Conservation (phyloP, 2,113 vertebrate genomes). For the Eurystomus gularis region DNA sequence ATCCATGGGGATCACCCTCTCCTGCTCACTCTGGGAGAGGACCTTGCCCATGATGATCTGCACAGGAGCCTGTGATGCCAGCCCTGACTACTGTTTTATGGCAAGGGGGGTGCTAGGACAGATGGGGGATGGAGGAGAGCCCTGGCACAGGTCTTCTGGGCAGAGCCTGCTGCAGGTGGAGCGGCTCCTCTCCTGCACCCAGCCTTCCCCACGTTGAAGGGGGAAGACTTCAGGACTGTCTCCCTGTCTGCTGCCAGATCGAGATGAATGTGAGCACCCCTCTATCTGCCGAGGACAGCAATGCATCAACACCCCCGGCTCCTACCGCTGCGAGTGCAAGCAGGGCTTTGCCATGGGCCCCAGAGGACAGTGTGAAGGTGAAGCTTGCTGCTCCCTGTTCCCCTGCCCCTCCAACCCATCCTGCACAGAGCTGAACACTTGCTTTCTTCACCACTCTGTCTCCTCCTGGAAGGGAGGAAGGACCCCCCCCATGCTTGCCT, state of each 20-base stretch:
- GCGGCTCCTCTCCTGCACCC: not conserved
- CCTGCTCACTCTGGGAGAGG: not conserved
- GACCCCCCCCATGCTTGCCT: not conserved
- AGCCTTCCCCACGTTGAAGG: not conserved
- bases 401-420: not conserved
- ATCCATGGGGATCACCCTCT: not conserved
- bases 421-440: not conserved
- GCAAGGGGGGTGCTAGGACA: not conserved
- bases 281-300: constrained; percentile 80
- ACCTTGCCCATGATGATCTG: not conserved
- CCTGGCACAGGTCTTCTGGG: not conserved
- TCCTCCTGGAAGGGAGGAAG: not conserved
- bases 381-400: not conserved
- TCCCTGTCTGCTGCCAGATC: constrained; percentile 75
- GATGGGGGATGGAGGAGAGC: not conserved
- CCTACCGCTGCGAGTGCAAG: constrained; percentile 88
- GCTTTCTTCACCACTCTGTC: not conserved
- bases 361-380: constrained; percentile 88
- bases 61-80: not conserved
- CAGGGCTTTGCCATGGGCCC: constrained; percentile 80
- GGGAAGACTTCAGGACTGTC: not conserved
- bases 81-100: not conserved
- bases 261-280: constrained; percentile 86
- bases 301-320: constrained; percentile 89
- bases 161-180: not conserved